Percentiles rank a stretch among this genome's conserved stretches.
Conservation (phyloP, 2,113 vertebrate genomes). For the Arothron firmamentum region DNA sequence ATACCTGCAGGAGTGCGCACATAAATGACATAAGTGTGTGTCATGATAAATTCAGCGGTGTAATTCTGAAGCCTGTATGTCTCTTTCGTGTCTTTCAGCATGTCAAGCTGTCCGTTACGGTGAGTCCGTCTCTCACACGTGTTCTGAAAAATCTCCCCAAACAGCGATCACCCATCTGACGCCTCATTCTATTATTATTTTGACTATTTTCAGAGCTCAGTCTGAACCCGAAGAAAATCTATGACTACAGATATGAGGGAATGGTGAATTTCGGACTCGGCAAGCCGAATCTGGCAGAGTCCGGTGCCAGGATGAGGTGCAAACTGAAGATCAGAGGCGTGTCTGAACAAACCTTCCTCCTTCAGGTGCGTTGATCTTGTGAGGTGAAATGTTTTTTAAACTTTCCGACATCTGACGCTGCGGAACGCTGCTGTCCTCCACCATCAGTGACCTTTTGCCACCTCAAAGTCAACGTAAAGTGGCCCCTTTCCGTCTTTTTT, state of each 20-base stretch:
- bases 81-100: conserved; percentile 42
- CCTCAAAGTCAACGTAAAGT: neutral
- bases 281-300: conserved; percentile 60
- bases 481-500: neutral
- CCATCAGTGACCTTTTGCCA: neutral
- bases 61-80: neutral
- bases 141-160: neutral
- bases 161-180: neutral
- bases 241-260: conserved; percentile 75
- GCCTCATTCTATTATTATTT: conserved; percentile 15
- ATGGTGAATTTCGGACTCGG: conserved; percentile 62
- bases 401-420: neutral
- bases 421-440: neutral
- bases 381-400: neutral
- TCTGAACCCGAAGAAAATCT: conserved; percentile 65
- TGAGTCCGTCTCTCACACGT: conserved; percentile 50
- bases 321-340: conserved; percentile 62
- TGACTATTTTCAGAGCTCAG: conserved; percentile 66
- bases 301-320: conserved; percentile 62
- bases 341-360: conserved; percentile 55
- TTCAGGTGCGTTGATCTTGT: conserved; percentile 56
- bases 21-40: too few relatives aligned
- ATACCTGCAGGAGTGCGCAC: too few relatives aligned
- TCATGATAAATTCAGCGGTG: too few relatives aligned
- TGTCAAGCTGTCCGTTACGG: conserved; percentile 65